A percentile compares a stretch with the other conserved stretches of the same genome.
phyloP scores from a whole-genome alignment of 2,113 vertebrate genomes.

The Sciurus niger region DNA sequence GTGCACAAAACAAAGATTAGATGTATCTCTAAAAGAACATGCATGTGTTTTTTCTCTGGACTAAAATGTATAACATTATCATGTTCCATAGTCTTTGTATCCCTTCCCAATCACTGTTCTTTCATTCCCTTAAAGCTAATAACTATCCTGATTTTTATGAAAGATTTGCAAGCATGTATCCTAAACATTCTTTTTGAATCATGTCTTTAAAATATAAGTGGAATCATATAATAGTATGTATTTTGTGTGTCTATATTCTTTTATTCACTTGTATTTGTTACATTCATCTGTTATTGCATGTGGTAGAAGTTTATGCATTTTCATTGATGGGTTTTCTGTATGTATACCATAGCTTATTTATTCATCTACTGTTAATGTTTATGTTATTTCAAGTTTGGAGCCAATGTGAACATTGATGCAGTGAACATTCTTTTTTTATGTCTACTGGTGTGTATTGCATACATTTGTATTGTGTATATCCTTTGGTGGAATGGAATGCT shows the following conservation, averaged over 20 bases:
- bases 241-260: background rate
- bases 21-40: background rate
- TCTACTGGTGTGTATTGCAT: background rate
- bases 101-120: background rate
- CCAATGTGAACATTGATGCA: background rate
- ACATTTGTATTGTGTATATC: background rate
- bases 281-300: background rate
- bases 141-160: background rate
- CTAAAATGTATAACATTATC: background rate
- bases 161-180: background rate
- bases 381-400: background rate
- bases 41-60: background rate
- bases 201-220: background rate
- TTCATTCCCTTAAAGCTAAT: background rate
- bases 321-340: background rate
- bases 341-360: background rate
- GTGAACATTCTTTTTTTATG: background rate
- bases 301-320: background rate
- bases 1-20: background rate
- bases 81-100: background rate
- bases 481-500: background rate
- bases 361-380: background rate
- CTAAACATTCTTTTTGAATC: background rate
- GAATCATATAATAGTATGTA: background rate
- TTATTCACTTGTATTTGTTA: background rate